Percentiles rank a stretch among this genome's conserved stretches.
These are phyloP conservation scores for Sparus aurata DNA, from an alignment of 2,797 vertebrate genomes.

Conservation along the genomic window DNA sequence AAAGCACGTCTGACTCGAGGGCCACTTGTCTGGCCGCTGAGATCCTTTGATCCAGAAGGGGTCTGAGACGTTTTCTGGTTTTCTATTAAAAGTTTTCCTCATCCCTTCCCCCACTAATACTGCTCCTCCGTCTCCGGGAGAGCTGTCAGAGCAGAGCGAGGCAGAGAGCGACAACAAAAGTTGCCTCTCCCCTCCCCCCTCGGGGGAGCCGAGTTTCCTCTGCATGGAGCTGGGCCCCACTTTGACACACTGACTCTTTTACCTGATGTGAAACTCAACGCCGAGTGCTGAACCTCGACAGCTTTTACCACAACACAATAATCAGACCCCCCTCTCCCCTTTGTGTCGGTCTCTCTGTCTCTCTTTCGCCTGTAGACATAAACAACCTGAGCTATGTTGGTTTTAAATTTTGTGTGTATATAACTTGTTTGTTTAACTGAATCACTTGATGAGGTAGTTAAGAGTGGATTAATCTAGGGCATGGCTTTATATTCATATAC, in stretches of 20 bases:
- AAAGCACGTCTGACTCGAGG: slow-evolving; percentile 46
- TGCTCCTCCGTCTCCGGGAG: slow-evolving; percentile 47
- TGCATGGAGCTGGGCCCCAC: slow-evolving; percentile 16
- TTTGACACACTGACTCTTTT: slow-evolving; percentile 71
- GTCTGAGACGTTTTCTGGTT: slow-evolving; percentile 36
- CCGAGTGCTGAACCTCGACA: slow-evolving; percentile 30
- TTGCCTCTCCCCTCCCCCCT: neutral
- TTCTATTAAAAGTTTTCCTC: slow-evolving; percentile 27
- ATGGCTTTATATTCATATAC: slow-evolving; percentile 71
- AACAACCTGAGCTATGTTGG: slow-evolving; percentile 53
- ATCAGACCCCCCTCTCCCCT: neutral
- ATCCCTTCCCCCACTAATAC: neutral
- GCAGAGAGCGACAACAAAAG: slow-evolving; percentile 51
- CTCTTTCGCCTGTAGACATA: slow-evolving; percentile 38
- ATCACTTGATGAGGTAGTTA: slow-evolving; percentile 81
- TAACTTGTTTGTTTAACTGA: slow-evolving; percentile 15
- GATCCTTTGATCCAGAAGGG: slow-evolving; percentile 52
- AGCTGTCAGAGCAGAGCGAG: slow-evolving; percentile 48
- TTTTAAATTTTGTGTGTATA: neutral
- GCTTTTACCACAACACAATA: slow-evolving; percentile 59
- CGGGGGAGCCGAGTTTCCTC: slow-evolving; percentile 48
- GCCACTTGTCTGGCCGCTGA: slow-evolving; percentile 49
- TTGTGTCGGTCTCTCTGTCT: slow-evolving; percentile 19
- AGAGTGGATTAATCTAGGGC: slow-evolving; percentile 40
- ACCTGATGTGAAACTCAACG: slow-evolving; percentile 68